phyloP scores from a whole-genome alignment of 2,888 invertebrate species.

The Teleogryllus oceanicus region DNA sequence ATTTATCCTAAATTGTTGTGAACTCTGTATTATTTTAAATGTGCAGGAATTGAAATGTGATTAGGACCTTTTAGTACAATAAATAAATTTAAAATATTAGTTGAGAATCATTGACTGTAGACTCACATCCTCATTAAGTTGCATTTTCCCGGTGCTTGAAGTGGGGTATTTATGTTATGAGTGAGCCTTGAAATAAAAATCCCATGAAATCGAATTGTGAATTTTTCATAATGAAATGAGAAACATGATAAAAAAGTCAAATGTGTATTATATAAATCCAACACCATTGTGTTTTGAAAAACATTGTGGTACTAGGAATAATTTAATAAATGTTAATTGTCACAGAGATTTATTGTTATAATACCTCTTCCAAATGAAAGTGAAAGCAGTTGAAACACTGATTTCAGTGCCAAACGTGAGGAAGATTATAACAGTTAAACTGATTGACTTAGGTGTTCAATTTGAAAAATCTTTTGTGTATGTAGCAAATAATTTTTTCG shows the following conservation, averaged over 20 bases:
- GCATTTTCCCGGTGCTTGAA: constrained; percentile 9
- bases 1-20: constrained; percentile 1
- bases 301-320: constrained; percentile 6
- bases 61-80: not conserved
- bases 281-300: not conserved
- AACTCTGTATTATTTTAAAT: not conserved
- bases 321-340: constrained; percentile 18
- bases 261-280: not conserved
- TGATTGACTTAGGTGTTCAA: too few species aligned
- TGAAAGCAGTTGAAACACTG: too few species aligned
- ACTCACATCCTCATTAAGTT: constrained; percentile 10
- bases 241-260: not conserved
- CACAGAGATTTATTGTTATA: not conserved
- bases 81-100: not conserved
- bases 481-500: too few species aligned
- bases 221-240: not conserved
- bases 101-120: constrained; percentile 18
- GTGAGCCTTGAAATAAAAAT: not conserved
- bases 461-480: too few species aligned
- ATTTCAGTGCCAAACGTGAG: too few species aligned
- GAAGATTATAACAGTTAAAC: too few species aligned
- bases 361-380: not conserved
- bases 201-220: not conserved
- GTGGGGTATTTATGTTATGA: constrained; percentile 18
- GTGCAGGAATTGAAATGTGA: constrained; percentile 10